Evolutionary conservation across 2,113 vertebrate species (phyloP), one percentile per base, ranked within the genome.

Genomic region (Cebidichthys violaceus): DNA sequence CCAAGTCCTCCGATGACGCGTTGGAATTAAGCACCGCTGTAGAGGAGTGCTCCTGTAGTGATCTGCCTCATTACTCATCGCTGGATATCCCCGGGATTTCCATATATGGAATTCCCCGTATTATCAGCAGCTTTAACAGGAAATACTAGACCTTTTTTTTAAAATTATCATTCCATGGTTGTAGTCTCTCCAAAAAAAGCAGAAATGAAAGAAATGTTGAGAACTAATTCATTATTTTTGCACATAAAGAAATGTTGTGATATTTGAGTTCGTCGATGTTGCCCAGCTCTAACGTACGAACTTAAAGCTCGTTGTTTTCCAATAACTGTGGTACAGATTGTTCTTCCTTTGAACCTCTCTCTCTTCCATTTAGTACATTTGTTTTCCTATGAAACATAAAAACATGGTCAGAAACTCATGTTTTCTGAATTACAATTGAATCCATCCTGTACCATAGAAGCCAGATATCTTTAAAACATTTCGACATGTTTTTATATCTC

Each of bases 131-230:
- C 39, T 1, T 50, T 50, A 1, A 52, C 1, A 0, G 64, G 64
- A 81, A 84, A 73, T 54, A 17, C 9, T 17, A 0, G 55, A 20
- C 17, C 45, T 50, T 18, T 45, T 41, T 41, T 43, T 47, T 18
- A 6, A 14, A 14, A 11, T 47, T 15, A 47, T 15, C 18, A 47
- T 47, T 47, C 9, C 45, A 15, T 4, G 15, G 13, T 59, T 41
- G 2, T 33, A 54, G 31, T 37, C 5, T 35, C 6, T 2, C 15
- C 9, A 27, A 35, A 80, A 33, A 80, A 73, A 47, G 29, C 45
- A 70, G 74, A 85, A 82, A 55, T 41, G 43, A 88, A 79, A 87
- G 33, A 14, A 65, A 2, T 24, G 14, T 35, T 10, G 8, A 14
- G 37, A 69, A 35, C n/a, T 39, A 17, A 55, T 55, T 39, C 37